phyloP scores from a whole-genome alignment of 2,113 vertebrate species.

The Nematolebias whitei region DNA sequence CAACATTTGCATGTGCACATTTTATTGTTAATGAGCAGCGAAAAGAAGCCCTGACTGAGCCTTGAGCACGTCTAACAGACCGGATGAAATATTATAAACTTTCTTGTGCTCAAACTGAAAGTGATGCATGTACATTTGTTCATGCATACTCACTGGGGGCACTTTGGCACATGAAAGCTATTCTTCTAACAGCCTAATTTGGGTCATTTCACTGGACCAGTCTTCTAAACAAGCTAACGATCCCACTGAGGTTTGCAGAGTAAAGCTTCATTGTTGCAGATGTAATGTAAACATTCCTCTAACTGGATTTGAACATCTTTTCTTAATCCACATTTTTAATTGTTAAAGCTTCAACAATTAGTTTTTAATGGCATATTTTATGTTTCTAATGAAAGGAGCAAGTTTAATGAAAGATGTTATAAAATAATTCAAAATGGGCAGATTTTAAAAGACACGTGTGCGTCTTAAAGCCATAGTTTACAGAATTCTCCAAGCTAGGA shows the following conservation, averaged over 20 bases:
- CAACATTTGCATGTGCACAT: conserved; percentile 47
- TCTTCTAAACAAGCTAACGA: conserved; percentile 71
- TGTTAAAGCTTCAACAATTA: not conserved
- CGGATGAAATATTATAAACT: conserved; percentile 74
- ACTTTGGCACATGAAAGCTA: conserved; percentile 66
- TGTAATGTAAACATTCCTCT: conserved; percentile 35
- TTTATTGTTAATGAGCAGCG: conserved; percentile 33
- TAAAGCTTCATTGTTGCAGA: conserved; percentile 48
- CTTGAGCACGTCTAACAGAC: conserved; percentile 56
- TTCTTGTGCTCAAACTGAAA: conserved; percentile 64
- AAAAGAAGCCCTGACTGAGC: conserved; percentile 39
- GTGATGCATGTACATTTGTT: conserved; percentile 48
- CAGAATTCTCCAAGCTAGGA: not conserved
- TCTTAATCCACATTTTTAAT: not conserved
- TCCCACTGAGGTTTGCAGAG: conserved; percentile 58
- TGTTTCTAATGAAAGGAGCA: not conserved
- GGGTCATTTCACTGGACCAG: conserved; percentile 68
- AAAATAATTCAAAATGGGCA: not conserved
- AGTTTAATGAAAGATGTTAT: not conserved
- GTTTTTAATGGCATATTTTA: not conserved
- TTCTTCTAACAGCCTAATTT: conserved; percentile 67
- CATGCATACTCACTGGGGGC: conserved; percentile 54
- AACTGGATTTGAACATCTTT: conserved; percentile 39
- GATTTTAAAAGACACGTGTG: not conserved
- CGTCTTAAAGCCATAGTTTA: not conserved